Evolutionary conservation across 2,113 vertebrate genomes (phyloP), one percentile per base, ranked within the genome.

Genomic region (Hippocampus comes): DNA sequence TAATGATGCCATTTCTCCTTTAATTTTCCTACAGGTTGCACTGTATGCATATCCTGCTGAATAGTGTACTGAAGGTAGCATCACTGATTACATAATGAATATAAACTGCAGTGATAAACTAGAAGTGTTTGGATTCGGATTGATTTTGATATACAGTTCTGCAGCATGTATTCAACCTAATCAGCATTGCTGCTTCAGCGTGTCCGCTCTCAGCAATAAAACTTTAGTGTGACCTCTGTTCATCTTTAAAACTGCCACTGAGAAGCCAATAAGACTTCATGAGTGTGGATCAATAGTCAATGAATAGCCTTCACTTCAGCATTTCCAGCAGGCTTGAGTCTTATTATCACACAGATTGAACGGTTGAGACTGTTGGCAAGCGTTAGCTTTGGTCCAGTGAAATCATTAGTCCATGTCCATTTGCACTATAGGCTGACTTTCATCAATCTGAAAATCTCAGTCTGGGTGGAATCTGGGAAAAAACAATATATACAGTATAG

Each of bases 241-340:
- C 30, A 63, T 27, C n/a, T 73, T 67, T 48, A 41, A 72, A 27
- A 27, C 67, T 1, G 72, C 34, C 34, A 49, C 9, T 49, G 75
- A 25, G 27, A 72, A 72, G 43, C 61, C 56, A 64, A 46, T 38
- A 63, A 70, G 20, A 74, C 69, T 71, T 67, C 61, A 43, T 67
- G 30, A 75, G 78, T 67, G 72, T 72, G 38, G 23, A 79, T 80
- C 69, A 1, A 76, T 78, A 80, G 64, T 48, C 42, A 73, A 43
- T 75, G 72, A 83, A 81, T 55, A 75, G 70, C 53, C 63, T 69
- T 83, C 74, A 73, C 14, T 48, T 23, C 43, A 17, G n/a, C 56
- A 38, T 51, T 59, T 71, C 66, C 7, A 57, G 63, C 57, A 49
- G 68, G 67, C 67, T 56, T 60, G 76, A 55, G 34, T 68, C 48